phyloP scores from a whole-genome alignment of 2,797 vertebrate species.

The Lates japonicus region DNA sequence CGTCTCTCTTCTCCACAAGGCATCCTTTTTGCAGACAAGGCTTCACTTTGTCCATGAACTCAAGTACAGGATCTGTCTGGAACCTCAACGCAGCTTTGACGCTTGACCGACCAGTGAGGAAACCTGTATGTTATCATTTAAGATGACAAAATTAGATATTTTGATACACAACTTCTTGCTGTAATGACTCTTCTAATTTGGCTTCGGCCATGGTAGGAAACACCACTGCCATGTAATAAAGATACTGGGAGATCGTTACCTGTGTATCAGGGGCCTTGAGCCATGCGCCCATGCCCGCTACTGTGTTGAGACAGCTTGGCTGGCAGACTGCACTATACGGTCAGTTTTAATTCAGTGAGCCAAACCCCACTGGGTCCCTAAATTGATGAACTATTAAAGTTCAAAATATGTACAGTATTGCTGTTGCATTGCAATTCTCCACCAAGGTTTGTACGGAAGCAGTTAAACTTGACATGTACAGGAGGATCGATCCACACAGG shows the following conservation, averaged over 20 bases:
- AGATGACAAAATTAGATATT: not conserved
- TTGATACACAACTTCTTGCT: not conserved
- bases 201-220: slow-evolving; percentile 84
- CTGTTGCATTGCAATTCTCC: not conserved
- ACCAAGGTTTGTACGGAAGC: slow-evolving; percentile 88
- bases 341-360: slow-evolving; percentile 74
- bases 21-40: slow-evolving; percentile 89
- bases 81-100: slow-evolving; percentile 87
- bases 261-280: slow-evolving; percentile 95
- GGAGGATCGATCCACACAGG: slow-evolving; percentile 98
- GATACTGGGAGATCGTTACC: slow-evolving; percentile 97
- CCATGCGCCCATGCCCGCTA: slow-evolving; percentile 95
- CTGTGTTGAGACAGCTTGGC: slow-evolving; percentile 97
- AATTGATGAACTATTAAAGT: not conserved
- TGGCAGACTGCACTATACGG: slow-evolving; percentile 97
- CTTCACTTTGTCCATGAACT: slow-evolving; percentile 87
- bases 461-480: slow-evolving; percentile 95
- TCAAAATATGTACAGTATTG: not conserved
- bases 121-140: not conserved
- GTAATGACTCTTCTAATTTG: not conserved
- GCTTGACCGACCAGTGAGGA: slow-evolving; percentile 86
- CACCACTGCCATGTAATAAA: slow-evolving; percentile 97
- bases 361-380: not conserved
- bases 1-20: slow-evolving; percentile 67
- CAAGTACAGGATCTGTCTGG: slow-evolving; percentile 85